These are phyloP conservation scores for Latrodectus elegans DNA, from an alignment of 2,888 invertebrate species.

Conservation along the genomic window DNA sequence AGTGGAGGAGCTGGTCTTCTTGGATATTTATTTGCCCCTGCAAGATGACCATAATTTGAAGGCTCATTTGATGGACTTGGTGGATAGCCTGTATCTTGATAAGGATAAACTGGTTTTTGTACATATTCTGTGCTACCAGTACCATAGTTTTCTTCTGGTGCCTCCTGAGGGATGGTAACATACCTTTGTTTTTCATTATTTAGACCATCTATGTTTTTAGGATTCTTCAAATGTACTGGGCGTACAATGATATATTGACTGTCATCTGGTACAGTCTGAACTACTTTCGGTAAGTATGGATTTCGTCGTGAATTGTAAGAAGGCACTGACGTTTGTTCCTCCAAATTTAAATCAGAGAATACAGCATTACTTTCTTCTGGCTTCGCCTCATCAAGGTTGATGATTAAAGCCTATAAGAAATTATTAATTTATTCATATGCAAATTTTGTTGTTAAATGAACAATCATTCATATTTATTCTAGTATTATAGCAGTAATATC, in stretches of 20 bases:
- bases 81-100: constrained; percentile 12
- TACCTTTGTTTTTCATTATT: constrained; percentile 30
- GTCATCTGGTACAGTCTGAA: constrained; percentile 16
- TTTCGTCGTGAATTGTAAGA: background rate
- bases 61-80: constrained; percentile 19
- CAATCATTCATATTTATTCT: background rate
- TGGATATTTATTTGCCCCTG: constrained; percentile 34
- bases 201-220: constrained; percentile 19
- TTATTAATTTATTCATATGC: background rate
- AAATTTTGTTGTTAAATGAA: background rate
- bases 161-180: constrained; percentile 18
- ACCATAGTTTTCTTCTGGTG: constrained; percentile 19
- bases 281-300: background rate
- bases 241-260: constrained; percentile 38
- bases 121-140: background rate
- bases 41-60: constrained; percentile 3
- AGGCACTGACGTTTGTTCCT: constrained; percentile 22
- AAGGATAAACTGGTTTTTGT: background rate
- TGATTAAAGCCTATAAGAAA: constrained; percentile 48
- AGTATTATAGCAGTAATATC: background rate
- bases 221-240: constrained; percentile 36
- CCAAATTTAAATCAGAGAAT: constrained; percentile 38
- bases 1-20: constrained; percentile 38
- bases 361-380: constrained; percentile 50
- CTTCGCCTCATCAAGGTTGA: constrained; percentile 46